Evolutionary conservation across 1,140 invertebrate genomes (phyloP).

Genomic region (Zaprionus africanus): DNA sequence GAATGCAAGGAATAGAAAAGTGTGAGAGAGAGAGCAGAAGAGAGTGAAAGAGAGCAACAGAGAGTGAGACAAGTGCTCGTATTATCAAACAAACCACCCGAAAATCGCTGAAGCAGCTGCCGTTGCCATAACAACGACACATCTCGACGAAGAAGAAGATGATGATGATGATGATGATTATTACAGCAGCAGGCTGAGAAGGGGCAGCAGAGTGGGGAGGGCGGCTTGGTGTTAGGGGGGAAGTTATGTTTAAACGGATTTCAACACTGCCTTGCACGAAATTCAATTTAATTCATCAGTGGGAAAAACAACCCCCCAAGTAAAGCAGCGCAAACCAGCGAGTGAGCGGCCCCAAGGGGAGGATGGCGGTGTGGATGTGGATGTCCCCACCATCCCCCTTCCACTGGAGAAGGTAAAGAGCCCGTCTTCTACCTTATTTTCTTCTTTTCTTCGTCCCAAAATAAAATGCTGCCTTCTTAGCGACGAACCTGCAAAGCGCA

Average conservation of each 20-base stretch:
- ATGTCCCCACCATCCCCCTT: background rate
- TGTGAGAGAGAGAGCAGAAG: background rate
- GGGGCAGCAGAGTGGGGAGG: background rate
- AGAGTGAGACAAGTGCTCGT: slow-evolving; percentile 5
- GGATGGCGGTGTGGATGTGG: no score
- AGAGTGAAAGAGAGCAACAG: background rate
- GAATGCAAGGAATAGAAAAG: slow-evolving; percentile 25
- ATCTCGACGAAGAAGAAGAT: slow-evolving; percentile 26
- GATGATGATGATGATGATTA: slow-evolving; percentile 36
- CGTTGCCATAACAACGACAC: slow-evolving; percentile 60
- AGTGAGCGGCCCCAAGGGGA: background rate
- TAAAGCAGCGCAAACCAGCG: slow-evolving; percentile 1
- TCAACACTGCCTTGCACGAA: slow-evolving; percentile 59
- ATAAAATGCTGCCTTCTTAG: background rate
- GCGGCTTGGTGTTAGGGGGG: background rate
- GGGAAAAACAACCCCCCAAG: slow-evolving; percentile 46
- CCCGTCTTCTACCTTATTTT: background rate
- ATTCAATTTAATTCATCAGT: slow-evolving; percentile 79
- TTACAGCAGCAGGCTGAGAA: background rate
- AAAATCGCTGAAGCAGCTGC: slow-evolving; percentile 39
- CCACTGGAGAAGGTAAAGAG: background rate
- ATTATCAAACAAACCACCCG: slow-evolving; percentile 52
- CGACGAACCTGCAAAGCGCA: slow-evolving; percentile 47
- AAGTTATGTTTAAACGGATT: slow-evolving; percentile 79
- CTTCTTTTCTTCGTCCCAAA: background rate